These are phyloP conservation scores for Acanthornis magna DNA, from an alignment of 2,797 vertebrate genomes.

Conservation along the genomic window DNA sequence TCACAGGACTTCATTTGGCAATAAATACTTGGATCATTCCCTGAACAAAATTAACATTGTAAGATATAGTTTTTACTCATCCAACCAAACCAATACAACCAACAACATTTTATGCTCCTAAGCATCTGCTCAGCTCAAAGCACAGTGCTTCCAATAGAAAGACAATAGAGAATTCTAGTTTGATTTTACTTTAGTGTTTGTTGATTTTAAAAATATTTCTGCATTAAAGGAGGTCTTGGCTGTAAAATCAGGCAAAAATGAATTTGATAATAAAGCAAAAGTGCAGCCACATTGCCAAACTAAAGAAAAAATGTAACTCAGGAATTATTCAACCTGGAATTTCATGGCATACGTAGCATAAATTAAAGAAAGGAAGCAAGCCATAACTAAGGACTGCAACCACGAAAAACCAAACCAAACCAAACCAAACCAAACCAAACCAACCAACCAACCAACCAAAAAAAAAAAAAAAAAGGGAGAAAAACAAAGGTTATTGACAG, in stretches of 20 bases:
- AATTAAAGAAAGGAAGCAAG: background rate
- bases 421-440: background rate
- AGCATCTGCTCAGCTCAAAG: background rate
- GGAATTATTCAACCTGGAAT: background rate
- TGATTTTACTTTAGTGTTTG: background rate
- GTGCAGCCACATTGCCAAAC: background rate
- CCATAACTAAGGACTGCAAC: background rate
- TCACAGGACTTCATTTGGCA: background rate
- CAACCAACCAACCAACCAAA: background rate
- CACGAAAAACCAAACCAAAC: background rate
- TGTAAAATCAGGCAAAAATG: background rate
- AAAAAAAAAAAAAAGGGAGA: background rate
- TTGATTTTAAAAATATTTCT: constrained; percentile 1
- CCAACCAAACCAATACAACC: background rate
- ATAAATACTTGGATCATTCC: background rate
- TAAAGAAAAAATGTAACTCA: background rate
- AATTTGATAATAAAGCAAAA: background rate
- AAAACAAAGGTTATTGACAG: background rate
- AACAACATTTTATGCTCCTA: background rate
- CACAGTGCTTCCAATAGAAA: background rate
- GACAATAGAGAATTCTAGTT: background rate
- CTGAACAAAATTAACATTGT: background rate
- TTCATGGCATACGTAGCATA: background rate
- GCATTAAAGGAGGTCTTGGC: background rate
- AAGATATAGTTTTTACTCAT: background rate